A percentile compares a stretch with the other conserved stretches of the same genome.
Conservation (phyloP, 2,797 vertebrate species). For the Peromyscus attwateri region DNA sequence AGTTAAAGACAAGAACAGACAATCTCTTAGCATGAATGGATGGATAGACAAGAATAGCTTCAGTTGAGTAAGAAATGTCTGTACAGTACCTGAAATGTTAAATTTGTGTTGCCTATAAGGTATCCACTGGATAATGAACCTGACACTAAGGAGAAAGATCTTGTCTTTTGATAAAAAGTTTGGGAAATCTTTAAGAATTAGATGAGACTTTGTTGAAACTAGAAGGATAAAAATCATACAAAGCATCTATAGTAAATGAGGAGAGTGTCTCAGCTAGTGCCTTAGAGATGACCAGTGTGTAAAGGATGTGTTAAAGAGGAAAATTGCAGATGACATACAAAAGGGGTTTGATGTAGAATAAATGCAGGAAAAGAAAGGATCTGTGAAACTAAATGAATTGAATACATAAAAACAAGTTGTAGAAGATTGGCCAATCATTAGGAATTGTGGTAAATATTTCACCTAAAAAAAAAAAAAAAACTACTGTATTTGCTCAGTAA, state of each 20-base stretch:
- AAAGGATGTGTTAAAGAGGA: not conserved
- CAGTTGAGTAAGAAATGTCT: not conserved
- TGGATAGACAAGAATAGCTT: not conserved
- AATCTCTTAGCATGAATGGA: not conserved
- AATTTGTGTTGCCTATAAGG: not conserved
- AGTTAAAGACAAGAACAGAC: not conserved
- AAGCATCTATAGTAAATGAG: not conserved
- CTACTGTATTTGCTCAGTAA: not conserved
- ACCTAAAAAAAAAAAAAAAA: conserved; percentile 9
- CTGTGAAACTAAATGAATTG: not conserved
- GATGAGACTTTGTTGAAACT: not conserved
- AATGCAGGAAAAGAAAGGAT: not conserved
- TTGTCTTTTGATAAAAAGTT: conserved; percentile 7
- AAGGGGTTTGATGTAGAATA: not conserved
- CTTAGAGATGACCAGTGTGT: not conserved
- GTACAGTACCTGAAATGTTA: not conserved
- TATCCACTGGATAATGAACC: not conserved
- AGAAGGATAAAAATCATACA: not conserved
- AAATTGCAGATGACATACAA: not conserved
- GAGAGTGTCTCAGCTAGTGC: not conserved
- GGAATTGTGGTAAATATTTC: not conserved
- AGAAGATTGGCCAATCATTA: not conserved
- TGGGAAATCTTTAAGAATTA: not conserved
- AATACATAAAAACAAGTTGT: not conserved
- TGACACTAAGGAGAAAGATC: not conserved